These are phyloP conservation scores for Pitta sordida DNA, from an alignment of 2,113 vertebrate species.

Conservation along the genomic window DNA sequence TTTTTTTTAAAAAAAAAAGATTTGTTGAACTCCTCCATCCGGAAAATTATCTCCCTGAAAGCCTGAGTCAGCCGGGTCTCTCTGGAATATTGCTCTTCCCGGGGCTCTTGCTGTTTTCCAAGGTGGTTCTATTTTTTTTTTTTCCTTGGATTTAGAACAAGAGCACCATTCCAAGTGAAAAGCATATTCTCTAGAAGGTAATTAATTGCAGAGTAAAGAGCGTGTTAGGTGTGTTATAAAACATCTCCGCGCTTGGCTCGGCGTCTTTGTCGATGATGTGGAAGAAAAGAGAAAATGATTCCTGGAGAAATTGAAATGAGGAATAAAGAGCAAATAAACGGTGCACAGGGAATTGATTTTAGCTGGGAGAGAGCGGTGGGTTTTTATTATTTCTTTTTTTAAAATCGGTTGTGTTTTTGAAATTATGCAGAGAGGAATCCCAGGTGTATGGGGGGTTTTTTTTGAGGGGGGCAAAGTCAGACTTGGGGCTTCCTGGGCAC, in stretches of 20 bases:
- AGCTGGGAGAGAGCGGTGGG: too few species aligned
- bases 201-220: background rate
- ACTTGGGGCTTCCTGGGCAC: background rate
- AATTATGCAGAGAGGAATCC: background rate
- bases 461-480: background rate
- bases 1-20: background rate
- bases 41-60: slow-evolving; percentile 54
- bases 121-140: slow-evolving; percentile 13
- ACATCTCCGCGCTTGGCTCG: background rate
- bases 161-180: background rate
- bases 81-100: slow-evolving; percentile 1
- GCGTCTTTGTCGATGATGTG: background rate
- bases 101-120: background rate
- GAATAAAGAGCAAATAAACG: background rate
- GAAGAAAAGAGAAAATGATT: background rate
- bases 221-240: background rate
- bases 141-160: background rate
- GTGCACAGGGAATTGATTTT: background rate
- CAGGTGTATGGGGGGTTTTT: background rate
- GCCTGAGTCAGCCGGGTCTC: slow-evolving; percentile 25
- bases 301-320: background rate
- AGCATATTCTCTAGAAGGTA: background rate
- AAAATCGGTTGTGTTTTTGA: background rate
- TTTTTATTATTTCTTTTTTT: background rate
- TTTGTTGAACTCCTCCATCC: slow-evolving; percentile 40